phyloP scores from a whole-genome alignment of 1,140 invertebrate species.

The Ectropis grisescens region DNA sequence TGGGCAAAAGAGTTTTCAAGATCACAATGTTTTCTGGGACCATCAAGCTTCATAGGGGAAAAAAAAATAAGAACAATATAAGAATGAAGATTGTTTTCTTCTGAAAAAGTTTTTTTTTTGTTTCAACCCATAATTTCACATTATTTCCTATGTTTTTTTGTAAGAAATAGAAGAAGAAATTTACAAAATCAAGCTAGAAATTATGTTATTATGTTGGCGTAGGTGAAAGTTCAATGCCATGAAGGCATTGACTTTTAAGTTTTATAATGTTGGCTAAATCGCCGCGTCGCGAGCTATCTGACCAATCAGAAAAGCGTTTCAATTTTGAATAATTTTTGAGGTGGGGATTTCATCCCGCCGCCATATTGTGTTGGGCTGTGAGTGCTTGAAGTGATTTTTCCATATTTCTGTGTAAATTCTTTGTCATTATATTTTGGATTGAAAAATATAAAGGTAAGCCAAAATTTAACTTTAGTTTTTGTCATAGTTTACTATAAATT shows the following conservation, averaged over 20 bases:
- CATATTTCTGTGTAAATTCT: conserved; percentile 52
- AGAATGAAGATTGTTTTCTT: no score
- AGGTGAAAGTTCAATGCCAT: no score
- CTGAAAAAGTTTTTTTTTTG: no score
- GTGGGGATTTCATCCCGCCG: conserved; percentile 61
- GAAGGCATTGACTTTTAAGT: no score
- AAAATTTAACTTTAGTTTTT: conserved; percentile 45
- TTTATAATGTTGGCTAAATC: conserved; percentile 29
- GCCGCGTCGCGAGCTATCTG: conserved; percentile 40
- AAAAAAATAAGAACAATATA: no score
- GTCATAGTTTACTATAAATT: conserved; percentile 25
- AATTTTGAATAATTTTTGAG: conserved; percentile 60
- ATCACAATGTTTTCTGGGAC: no score
- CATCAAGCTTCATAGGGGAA: no score
- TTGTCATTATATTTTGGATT: conserved; percentile 52
- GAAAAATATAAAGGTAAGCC: conserved; percentile 44
- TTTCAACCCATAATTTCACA: no score
- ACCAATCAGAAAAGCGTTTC: conserved; percentile 47
- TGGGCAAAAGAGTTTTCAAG: no score
- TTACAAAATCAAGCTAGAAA: no score
- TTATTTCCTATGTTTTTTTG: no score
- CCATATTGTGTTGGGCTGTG: conserved; percentile 65
- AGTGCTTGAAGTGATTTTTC: conserved; percentile 57
- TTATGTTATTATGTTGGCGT: conserved; percentile 5
- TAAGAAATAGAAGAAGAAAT: no score